Evolutionary conservation across 1,140 invertebrate species (phyloP), one percentile per base, ranked within the genome.

Genomic region (Helicoverpa armigera): DNA sequence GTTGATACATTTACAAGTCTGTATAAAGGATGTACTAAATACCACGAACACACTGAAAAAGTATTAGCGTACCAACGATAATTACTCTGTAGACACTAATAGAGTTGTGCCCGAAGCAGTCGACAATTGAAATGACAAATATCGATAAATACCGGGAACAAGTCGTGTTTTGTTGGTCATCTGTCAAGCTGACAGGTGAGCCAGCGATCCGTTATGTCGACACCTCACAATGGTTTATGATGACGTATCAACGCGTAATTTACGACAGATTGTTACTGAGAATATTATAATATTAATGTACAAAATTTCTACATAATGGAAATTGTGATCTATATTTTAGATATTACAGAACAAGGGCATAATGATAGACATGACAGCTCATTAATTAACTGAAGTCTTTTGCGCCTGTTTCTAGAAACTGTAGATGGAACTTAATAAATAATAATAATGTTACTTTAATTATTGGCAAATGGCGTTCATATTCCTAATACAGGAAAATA

Each of bases 1-100:
- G 35, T 83, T 80, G 73, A 80, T 83, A 61, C 61, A 18, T 83
- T 83, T 72, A 82, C 76, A 79, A 63, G 61, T 50, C 16, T 13
- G 18, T 53, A 53, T 53, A 72, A 72, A 72, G 58, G 58, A 63
- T 18, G 58, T 61, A 61, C 58, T 76, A 61, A 61, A 63, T 50
- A 76, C 73, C 3, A 12, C 29, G 35, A 43, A 74, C 65, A 61
- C 65, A 53, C 79, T 43, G 31, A 13, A 53, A 58, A 80, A 70
- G 72, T 76, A 76, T 80, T 80, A 80, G 76, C 76, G 61, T 43
- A 69, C 13, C 56, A 14, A 61, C 29, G 77, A 69, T 72, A 80
- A 73, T 76, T 80, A 23, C 48, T 74, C 56, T 65, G 65, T 31
- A 31, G 75, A 54, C 43, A 72, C 69, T 83, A 79, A 82, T 79